Base-by-base conservation (phyloP, 2,797 vertebrate genomes). In the Lutjanus argentimaculatus region DNA sequence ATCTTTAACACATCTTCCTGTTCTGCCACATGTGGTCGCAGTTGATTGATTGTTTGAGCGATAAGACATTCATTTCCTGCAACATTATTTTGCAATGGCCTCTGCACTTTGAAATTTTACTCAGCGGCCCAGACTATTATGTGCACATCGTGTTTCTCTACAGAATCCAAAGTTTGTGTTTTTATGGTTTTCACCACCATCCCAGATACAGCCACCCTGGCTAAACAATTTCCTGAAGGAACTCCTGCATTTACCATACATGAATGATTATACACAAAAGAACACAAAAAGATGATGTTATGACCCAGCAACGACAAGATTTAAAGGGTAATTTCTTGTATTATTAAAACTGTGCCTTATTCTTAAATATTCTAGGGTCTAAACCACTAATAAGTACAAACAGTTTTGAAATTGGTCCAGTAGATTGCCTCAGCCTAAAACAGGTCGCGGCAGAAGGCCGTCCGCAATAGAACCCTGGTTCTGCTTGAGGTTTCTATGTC, bases 51-150 rank as follows among this genome's bases (percentile, higher is more conserved):
- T 0, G 8, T 14, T 68, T 59, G 45, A 69, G 57, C 13, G 49
- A 85, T 82, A 73, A 73, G n/a, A 40, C 13, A 12, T 69, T 77
- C 0, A 67, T 77, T 85, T 83, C 67, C 67, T 86, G 69, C 16
- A 16, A 43, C 13, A 45, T 13, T 22, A 12, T 40, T 73, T 57
- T 52, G 46, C 56, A 67, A 16, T 40, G 40, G 12, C 14, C 40
- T 62, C 42, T 52, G n/a, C 16, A 25, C 46, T 80, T 62, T 67
- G 15, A 53, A 12, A 68, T 75, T 51, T 67, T 19, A 49, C 2
- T 40, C 72, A 51, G n/a, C 6, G 22, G 68, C n/a, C 72, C 43
- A 46, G 42, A 55, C 45, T 36, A 30, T 21, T 66, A 40, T 40
- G 7, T 56, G 36, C 17, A 51, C 25, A 52, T 22, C 15, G 40